Evolutionary conservation across 2,797 vertebrate species (phyloP).

Genomic region (Lophotriccus pileatus): DNA sequence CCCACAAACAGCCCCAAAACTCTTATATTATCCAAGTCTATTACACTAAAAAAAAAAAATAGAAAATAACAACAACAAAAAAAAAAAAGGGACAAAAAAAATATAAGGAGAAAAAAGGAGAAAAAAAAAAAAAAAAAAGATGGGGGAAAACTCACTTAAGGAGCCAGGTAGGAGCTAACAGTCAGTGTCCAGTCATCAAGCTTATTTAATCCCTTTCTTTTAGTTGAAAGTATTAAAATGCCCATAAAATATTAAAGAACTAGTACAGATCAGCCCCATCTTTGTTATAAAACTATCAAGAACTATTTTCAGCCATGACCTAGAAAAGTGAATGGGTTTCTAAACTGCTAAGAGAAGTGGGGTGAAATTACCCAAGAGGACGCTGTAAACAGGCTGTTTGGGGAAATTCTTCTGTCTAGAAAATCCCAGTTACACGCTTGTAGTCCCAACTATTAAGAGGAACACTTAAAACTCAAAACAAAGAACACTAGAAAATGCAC

Average conservation of each 20-base stretch:
- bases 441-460: not conserved
- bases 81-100: not conserved
- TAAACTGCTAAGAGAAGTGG: not conserved
- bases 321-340: not conserved
- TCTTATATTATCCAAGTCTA: not conserved
- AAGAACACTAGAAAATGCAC: not conserved
- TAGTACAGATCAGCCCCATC: not conserved
- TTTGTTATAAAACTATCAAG: not conserved
- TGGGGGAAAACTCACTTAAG: not conserved
- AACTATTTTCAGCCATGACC: not conserved
- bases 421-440: not conserved
- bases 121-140: not conserved
- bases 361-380: not conserved
- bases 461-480: not conserved
- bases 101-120: not conserved
- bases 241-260: not conserved
- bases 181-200: not conserved
- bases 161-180: not conserved
- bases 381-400: not conserved
- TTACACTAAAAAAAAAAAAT: not conserved
- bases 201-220: not conserved
- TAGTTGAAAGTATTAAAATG: not conserved
- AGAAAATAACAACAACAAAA: too few species aligned
- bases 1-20: not conserved
- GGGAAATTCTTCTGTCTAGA: not conserved